These are phyloP conservation scores for Lottia gigantea DNA, from an alignment of 2,888 invertebrate genomes.

Conservation along the genomic window DNA sequence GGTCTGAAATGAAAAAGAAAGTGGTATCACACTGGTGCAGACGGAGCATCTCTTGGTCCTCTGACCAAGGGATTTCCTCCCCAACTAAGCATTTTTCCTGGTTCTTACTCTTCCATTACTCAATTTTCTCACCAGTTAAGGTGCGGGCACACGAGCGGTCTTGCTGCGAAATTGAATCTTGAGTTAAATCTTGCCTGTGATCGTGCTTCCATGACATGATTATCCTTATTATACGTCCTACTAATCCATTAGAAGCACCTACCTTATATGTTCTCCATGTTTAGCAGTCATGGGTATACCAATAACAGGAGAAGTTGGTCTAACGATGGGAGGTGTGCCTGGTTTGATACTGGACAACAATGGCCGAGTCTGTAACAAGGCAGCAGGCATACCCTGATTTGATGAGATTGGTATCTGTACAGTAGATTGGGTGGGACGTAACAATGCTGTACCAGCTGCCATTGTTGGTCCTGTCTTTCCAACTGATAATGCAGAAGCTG, in stretches of 20 bases:
- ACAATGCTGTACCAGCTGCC: constrained; percentile 22
- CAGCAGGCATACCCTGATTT: constrained; percentile 25
- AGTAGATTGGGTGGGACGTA: constrained; percentile 31
- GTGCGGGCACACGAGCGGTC: too few species aligned
- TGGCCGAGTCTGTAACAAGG: constrained; percentile 28
- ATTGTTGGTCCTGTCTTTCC: constrained; percentile 21
- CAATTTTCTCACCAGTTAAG: too few species aligned
- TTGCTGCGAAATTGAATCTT: too few species aligned
- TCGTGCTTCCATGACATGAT: too few species aligned
- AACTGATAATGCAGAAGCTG: constrained; percentile 24
- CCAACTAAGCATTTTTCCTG: too few species aligned
- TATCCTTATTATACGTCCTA: too few species aligned
- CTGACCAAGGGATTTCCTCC: background rate
- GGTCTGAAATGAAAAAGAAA: constrained; percentile 19
- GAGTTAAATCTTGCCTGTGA: too few species aligned
- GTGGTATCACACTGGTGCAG: constrained; percentile 14
- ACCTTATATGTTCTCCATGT: constrained; percentile 23
- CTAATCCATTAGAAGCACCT: background rate
- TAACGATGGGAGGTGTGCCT: constrained; percentile 39
- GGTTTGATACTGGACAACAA: constrained; percentile 41
- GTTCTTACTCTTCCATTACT: too few species aligned
- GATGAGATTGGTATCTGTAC: constrained; percentile 33
- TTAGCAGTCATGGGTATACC: constrained; percentile 19
- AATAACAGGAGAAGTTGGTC: constrained; percentile 42
- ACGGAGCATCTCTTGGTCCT: background rate